A percentile compares a stretch with the other conserved stretches of the same genome.
These are phyloP conservation scores for Pocillopora meandrina DNA, from an alignment of 92 coral and sea anemone genomes.

Conservation along the genomic window DNA sequence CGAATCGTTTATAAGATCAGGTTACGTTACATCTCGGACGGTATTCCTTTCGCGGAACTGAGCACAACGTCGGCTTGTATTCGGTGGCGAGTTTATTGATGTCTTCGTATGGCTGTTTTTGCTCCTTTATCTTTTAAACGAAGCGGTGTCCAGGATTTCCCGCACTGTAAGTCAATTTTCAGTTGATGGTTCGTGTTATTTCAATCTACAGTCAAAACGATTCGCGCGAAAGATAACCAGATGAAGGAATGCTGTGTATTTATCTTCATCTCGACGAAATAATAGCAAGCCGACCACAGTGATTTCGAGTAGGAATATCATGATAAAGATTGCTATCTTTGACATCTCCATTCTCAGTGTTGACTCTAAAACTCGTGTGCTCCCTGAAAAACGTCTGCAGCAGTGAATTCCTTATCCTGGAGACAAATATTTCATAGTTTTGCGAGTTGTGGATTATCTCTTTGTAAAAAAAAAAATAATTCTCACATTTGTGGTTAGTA, in stretches of 20 bases:
- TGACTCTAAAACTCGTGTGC: too few relatives aligned
- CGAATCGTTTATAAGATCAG: constrained; percentile 34
- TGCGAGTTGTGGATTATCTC: too few relatives aligned
- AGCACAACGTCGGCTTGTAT: neutral
- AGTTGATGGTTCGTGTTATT: constrained; percentile 1
- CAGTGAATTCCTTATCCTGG: too few relatives aligned
- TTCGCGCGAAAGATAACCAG: neutral
- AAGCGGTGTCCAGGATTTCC: constrained; percentile 9
- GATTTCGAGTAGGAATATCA: constrained; percentile 5
- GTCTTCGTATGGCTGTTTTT: constrained; percentile 29
- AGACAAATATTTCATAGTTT: too few relatives aligned
- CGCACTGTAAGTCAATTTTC: constrained; percentile 27
- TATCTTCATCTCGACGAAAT: constrained; percentile 8
- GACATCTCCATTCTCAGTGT: neutral
- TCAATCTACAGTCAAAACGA: neutral
- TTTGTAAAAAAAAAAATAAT: neutral
- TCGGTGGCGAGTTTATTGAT: constrained; percentile 24
- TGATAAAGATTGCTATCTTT: constrained; percentile 13
- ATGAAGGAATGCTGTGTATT: constrained; percentile 22
- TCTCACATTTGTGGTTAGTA: too few relatives aligned
- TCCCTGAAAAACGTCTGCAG: too few relatives aligned
- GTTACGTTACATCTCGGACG: constrained; percentile 10
- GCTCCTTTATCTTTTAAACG: constrained; percentile 14
- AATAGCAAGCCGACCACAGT: constrained; percentile 2
- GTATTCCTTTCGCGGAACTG: neutral